Percentiles rank a stretch among this genome's conserved stretches.
phyloP scores from a whole-genome alignment of 2,113 vertebrate species.

The Melanerpes formicivorus region DNA sequence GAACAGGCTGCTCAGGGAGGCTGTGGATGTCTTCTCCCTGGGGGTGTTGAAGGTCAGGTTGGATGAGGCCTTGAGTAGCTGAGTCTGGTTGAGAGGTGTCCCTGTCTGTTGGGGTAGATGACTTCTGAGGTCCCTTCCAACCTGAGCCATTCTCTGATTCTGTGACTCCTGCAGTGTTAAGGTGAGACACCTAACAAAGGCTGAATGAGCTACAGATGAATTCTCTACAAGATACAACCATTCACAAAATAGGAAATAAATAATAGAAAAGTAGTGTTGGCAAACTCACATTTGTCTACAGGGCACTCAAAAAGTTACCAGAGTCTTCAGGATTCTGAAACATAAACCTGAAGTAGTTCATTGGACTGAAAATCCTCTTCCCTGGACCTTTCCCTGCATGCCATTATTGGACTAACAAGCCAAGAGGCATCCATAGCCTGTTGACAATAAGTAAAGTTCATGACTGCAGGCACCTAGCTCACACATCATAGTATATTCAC shows the following conservation, averaged over 20 bases:
- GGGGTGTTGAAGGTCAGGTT: too few relatives aligned
- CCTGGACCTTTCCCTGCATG: not conserved
- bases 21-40: too few relatives aligned
- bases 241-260: not conserved
- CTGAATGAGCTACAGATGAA: not conserved
- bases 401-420: not conserved
- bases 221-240: not conserved
- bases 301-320: not conserved
- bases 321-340: not conserved
- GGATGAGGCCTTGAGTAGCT: too few relatives aligned
- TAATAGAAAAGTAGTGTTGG: not conserved
- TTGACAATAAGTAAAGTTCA: accelerated
- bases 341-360: not conserved
- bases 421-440: not conserved
- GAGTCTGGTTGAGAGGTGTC: too few relatives aligned
- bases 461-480: not conserved
- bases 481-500: not conserved
- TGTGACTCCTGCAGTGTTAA: not conserved
- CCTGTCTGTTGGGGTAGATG: too few relatives aligned
- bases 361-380: not conserved
- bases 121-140: too few relatives aligned
- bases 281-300: not conserved
- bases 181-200: not conserved
- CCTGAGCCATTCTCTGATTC: too few relatives aligned
- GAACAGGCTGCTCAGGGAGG: too few relatives aligned